Conservation (phyloP, 2,888 invertebrate genomes). For the Plebejus melissa region DNA sequence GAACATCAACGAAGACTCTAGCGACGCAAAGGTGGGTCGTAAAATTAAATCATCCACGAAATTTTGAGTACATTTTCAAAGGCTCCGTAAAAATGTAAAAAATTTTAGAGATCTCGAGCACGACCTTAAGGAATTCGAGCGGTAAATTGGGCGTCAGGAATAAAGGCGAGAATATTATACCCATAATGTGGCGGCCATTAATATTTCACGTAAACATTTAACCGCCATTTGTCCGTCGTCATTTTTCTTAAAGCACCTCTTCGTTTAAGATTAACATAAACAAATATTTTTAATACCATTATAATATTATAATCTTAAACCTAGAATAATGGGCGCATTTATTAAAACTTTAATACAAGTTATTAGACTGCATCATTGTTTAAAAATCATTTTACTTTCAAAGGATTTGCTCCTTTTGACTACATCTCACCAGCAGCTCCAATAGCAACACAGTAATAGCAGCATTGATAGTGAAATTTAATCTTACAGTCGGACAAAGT, state of each 20-base stretch:
- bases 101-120: not conserved
- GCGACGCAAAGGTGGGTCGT: conserved; percentile 61
- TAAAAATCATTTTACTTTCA: not conserved
- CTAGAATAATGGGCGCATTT: not conserved
- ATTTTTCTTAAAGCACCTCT: conserved; percentile 5
- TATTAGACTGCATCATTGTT: not conserved
- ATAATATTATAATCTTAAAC: conserved; percentile 5
- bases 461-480: not conserved
- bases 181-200: conserved; percentile 14
- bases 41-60: not conserved
- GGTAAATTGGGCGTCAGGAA: conserved; percentile 17
- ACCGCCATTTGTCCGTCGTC: conserved; percentile 13
- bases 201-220: conserved; percentile 12
- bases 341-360: not conserved
- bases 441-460: not conserved
- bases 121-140: conserved; percentile 6
- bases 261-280: not conserved
- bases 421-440: not conserved
- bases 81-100: not conserved
- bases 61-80: not conserved
- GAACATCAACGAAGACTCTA: conserved; percentile 63
- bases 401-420: not conserved
- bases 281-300: not conserved
- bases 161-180: conserved; percentile 14
- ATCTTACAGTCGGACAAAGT: conserved; percentile 78